A percentile compares a stretch with the other conserved stretches of the same genome.
phyloP scores from a whole-genome alignment of 2,888 invertebrate genomes.

The Artemia sp. region DNA sequence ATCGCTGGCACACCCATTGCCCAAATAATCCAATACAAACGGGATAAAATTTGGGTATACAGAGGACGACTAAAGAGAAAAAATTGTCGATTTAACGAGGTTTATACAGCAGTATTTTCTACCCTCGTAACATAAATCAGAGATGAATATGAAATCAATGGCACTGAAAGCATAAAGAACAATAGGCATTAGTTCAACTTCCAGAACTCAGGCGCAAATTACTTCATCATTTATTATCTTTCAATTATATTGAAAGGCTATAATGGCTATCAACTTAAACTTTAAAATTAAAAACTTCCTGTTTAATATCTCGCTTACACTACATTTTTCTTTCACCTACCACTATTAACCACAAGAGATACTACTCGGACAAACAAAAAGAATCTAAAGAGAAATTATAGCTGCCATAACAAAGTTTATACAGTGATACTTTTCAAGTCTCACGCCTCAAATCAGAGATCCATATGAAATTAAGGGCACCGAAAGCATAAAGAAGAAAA shows the following conservation, averaged over 20 bases:
- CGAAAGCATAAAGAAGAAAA: conserved; percentile 11
- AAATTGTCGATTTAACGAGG: neutral
- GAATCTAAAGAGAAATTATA: neutral
- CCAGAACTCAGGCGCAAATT: conserved; percentile 27
- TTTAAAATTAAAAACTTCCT: too few relatives aligned
- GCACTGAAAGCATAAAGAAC: conserved; percentile 16
- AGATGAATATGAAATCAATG: neutral
- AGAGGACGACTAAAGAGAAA: neutral
- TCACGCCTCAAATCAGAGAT: neutral
- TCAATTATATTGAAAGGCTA: too few relatives aligned
- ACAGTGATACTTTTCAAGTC: neutral
- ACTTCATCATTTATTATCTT: conserved; percentile 24
- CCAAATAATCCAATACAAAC: too few relatives aligned
- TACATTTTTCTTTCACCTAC: too few relatives aligned
- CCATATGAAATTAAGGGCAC: neutral
- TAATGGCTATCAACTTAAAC: too few relatives aligned
- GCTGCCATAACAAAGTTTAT: neutral
- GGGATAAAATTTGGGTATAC: neutral
- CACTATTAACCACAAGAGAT: too few relatives aligned
- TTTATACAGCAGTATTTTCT: neutral
- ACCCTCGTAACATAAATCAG: neutral
- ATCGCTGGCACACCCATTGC: too few relatives aligned
- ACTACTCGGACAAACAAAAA: neutral
- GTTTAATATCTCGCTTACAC: too few relatives aligned
- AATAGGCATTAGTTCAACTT: conserved; percentile 21